phyloP scores from a whole-genome alignment of 1,140 invertebrate genomes.

The Idris sp. region DNA sequence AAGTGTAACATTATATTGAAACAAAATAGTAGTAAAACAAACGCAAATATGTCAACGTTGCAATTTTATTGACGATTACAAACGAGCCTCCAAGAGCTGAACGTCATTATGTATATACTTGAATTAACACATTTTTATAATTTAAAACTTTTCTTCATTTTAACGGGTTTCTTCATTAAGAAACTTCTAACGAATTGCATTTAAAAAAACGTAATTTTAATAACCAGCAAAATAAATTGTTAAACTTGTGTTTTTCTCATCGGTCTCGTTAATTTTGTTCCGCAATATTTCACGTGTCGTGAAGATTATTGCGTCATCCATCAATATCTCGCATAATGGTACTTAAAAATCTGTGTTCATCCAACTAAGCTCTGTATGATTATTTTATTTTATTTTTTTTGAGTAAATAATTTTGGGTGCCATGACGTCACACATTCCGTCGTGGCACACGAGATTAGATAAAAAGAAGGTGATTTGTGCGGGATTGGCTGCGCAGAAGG shows the following conservation, averaged over 20 bases:
- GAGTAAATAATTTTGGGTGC: too few relatives aligned
- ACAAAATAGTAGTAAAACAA: neutral
- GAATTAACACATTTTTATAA: too few relatives aligned
- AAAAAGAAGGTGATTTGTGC: neutral
- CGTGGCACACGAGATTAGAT: conserved; percentile 5
- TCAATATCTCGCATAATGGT: neutral
- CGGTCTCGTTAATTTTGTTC: neutral
- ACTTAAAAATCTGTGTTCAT: too few relatives aligned
- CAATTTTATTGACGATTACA: neutral
- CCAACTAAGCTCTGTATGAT: too few relatives aligned
- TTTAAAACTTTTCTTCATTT: too few relatives aligned
- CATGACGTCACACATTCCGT: conserved; percentile 3
- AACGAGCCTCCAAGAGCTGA: conserved; percentile 3
- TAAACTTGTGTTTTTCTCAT: too few relatives aligned
- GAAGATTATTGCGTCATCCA: conserved; percentile 10
- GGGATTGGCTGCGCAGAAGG: conserved; percentile 10
- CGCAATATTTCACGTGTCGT: conserved; percentile 1
- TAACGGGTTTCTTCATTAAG: neutral
- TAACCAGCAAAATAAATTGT: neutral
- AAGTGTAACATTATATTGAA: neutral
- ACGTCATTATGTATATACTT: neutral
- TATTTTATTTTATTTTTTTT: too few relatives aligned
- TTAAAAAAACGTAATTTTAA: too few relatives aligned
- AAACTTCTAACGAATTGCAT: too few relatives aligned
- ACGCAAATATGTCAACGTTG: neutral